Conservation (phyloP, 1,140 invertebrate species). For the Calosoma granatense region DNA sequence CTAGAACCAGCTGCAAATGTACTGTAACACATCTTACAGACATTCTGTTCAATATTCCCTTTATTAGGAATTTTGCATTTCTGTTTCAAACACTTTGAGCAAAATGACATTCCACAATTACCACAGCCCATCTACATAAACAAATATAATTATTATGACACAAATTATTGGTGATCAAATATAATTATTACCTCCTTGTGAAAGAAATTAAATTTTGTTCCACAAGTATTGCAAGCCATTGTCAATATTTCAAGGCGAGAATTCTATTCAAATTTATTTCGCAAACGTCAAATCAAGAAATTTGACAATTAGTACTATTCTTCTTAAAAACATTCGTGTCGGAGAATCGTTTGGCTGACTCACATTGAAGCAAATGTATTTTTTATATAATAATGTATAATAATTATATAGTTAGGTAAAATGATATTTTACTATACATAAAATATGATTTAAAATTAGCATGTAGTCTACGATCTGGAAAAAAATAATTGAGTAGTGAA, state of each 20-base stretch:
- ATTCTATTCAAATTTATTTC: not conserved
- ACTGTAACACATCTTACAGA: conserved; percentile 33
- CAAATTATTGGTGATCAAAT: conserved; percentile 4
- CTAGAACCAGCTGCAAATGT: conserved; percentile 21
- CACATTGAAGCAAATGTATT: not conserved
- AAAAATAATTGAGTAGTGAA: not conserved
- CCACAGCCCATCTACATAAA: conserved; percentile 46
- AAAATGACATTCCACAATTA: conserved; percentile 51
- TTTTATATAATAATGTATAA: not conserved
- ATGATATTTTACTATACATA: not conserved
- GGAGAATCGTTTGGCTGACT: too few species aligned
- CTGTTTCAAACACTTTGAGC: conserved; percentile 47
- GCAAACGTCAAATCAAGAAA: not conserved
- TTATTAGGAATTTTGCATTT: conserved; percentile 31
- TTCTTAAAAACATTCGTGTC: not conserved
- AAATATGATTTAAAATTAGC: not conserved
- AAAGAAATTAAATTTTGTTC: conserved; percentile 39
- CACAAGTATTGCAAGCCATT: conserved; percentile 41
- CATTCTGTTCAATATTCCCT: conserved; percentile 33
- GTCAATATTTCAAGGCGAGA: conserved; percentile 12
- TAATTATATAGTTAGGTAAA: not conserved
- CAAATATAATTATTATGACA: conserved; percentile 10
- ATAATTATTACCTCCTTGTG: conserved; percentile 36
- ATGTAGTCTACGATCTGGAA: not conserved
- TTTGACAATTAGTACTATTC: not conserved